A percentile compares a stretch with the other conserved stretches of the same genome.
Conservation (phyloP, 2,888 invertebrate species). For the Rosalia funebris region DNA sequence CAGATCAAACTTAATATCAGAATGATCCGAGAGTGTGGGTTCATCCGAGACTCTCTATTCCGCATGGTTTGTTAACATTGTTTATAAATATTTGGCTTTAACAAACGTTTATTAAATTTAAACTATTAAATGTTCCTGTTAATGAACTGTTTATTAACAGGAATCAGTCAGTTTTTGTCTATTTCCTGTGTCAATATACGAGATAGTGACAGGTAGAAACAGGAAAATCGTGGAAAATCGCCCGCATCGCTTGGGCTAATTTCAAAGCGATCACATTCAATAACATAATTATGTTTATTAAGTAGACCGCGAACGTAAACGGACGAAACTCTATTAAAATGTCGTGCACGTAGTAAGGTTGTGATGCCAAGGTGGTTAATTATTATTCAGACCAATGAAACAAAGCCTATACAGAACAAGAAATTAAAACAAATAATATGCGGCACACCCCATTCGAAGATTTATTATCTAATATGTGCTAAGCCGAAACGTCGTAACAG, state of each 20-base stretch:
- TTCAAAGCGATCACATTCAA: constrained; percentile 47
- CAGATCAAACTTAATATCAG: too few relatives aligned
- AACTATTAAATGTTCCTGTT: too few relatives aligned
- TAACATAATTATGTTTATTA: constrained; percentile 54
- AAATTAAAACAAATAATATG: constrained; percentile 60
- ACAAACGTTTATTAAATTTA: too few relatives aligned
- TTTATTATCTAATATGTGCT: constrained; percentile 15
- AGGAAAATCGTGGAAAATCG: background rate
- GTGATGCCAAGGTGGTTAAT: constrained; percentile 63
- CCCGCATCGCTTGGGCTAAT: background rate
- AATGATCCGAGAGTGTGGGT: too few relatives aligned
- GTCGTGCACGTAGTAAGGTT: constrained; percentile 62
- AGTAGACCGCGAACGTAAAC: constrained; percentile 51
- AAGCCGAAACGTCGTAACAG: background rate
- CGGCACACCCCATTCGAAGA: constrained; percentile 50
- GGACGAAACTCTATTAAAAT: constrained; percentile 56
- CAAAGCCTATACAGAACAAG: constrained; percentile 56
- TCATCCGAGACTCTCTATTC: too few relatives aligned
- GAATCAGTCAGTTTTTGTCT: too few relatives aligned
- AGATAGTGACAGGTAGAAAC: background rate
- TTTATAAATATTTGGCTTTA: too few relatives aligned
- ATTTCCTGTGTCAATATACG: too few relatives aligned
- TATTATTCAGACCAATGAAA: constrained; percentile 60
- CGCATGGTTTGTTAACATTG: too few relatives aligned
- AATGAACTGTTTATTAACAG: too few relatives aligned